phyloP scores from a whole-genome alignment of 2,888 invertebrate species.

The Chrysina gloriosa region DNA sequence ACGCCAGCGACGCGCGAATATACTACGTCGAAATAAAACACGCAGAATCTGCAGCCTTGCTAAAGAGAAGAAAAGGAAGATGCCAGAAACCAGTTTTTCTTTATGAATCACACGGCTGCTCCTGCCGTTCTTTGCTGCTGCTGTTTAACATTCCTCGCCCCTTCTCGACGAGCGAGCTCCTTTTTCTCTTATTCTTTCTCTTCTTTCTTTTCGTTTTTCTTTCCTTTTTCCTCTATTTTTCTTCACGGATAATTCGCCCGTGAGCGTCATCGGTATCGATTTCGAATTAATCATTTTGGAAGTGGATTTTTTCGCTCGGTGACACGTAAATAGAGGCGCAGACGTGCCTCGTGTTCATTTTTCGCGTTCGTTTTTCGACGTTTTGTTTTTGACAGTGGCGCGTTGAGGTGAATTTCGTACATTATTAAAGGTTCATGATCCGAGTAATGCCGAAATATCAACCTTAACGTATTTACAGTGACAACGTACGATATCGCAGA shows the following conservation, averaged over 20 bases:
- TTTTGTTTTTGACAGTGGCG: not conserved
- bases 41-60: not conserved
- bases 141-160: constrained; percentile 8
- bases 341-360: constrained; percentile 23
- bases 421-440: constrained; percentile 24
- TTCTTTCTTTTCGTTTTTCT: not conserved
- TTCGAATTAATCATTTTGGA: constrained; percentile 32
- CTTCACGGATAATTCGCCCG: not conserved
- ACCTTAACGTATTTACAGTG: constrained; percentile 1
- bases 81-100: constrained; percentile 23
- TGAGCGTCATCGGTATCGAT: constrained; percentile 19
- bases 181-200: not conserved
- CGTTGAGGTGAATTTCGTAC: constrained; percentile 20
- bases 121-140: not conserved
- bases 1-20: not conserved
- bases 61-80: constrained; percentile 1
- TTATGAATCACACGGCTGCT: constrained; percentile 8
- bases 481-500: not conserved
- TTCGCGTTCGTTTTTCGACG: not conserved
- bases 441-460: constrained; percentile 27
- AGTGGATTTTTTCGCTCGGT: constrained; percentile 11
- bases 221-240: not conserved
- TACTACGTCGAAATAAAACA: constrained; percentile 17
- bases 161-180: not conserved
- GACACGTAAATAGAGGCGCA: constrained; percentile 6